Percentiles rank a stretch among this genome's conserved stretches.
Conservation (phyloP, 2,797 vertebrate genomes). For the Propithecus perrieri region DNA sequence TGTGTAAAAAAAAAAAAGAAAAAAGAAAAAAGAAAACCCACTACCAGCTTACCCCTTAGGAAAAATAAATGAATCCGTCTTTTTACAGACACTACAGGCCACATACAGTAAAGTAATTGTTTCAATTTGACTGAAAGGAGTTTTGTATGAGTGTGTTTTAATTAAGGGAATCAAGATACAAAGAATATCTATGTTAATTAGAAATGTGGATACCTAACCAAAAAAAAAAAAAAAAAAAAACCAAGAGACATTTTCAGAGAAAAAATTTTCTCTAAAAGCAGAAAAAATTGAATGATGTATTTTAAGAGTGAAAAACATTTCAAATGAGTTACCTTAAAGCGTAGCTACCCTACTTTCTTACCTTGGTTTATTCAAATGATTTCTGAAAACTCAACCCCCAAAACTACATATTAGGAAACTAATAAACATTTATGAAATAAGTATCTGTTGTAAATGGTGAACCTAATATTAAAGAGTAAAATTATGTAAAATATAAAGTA, state of each 20-base stretch:
- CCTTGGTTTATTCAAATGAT: background rate
- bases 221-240: background rate
- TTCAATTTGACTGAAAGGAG: background rate
- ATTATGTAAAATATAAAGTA: background rate
- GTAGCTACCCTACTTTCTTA: background rate
- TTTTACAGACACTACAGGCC: background rate
- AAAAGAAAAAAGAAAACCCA: background rate
- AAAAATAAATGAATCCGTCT: background rate
- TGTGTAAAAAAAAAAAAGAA: background rate
- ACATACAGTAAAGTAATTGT: background rate
- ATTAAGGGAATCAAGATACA: background rate
- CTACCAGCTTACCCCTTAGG: background rate
- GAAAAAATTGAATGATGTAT: background rate
- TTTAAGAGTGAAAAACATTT: background rate
- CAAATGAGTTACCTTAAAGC: background rate
- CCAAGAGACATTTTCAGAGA: background rate
- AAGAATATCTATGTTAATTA: background rate
- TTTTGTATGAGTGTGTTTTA: background rate
- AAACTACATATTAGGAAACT: background rate
- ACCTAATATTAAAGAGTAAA: background rate
- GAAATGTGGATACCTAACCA: background rate
- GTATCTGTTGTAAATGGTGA: background rate
- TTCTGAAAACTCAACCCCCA: background rate
- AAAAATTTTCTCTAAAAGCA: background rate
- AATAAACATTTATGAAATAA: background rate